These are phyloP conservation scores for Cephonodes hylas DNA, from an alignment of 2,888 invertebrate genomes.

Conservation along the genomic window DNA sequence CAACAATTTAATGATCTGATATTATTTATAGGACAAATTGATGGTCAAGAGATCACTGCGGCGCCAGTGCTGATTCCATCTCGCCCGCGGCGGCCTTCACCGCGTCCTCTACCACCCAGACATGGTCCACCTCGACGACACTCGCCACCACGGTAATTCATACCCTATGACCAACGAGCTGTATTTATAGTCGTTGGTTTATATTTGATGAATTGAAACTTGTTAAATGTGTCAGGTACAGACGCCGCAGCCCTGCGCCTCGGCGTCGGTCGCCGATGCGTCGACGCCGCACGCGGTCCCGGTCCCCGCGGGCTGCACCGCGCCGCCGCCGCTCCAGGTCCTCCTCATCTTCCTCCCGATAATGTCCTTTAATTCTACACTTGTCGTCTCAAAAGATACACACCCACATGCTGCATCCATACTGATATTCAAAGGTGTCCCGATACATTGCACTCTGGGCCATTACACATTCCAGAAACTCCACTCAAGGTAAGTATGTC, in stretches of 20 bases:
- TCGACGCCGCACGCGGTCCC: slow-evolving; percentile 81
- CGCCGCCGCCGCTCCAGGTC: slow-evolving; percentile 87
- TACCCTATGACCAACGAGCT: neutral
- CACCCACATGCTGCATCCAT: slow-evolving; percentile 19
- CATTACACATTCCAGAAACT: slow-evolving; percentile 41
- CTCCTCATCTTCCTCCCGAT: slow-evolving; percentile 88
- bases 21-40: slow-evolving; percentile 89
- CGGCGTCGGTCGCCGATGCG: slow-evolving; percentile 82
- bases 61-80: slow-evolving; percentile 93
- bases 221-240: slow-evolving; percentile 51
- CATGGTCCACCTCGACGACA: slow-evolving; percentile 81
- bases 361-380: slow-evolving; percentile 27
- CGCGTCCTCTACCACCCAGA: slow-evolving; percentile 78
- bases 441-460: slow-evolving; percentile 12
- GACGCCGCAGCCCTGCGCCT: slow-evolving; percentile 76
- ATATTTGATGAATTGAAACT: neutral
- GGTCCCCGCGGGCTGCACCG: slow-evolving; percentile 82
- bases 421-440: slow-evolving; percentile 3
- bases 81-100: slow-evolving; percentile 83
- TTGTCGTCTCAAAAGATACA: slow-evolving; percentile 11
- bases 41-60: slow-evolving; percentile 97
- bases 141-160: slow-evolving; percentile 65
- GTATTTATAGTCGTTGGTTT: neutral
- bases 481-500: slow-evolving; percentile 48
- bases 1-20: neutral